Percentiles rank a stretch among this genome's conserved stretches.
phyloP scores from a whole-genome alignment of 2,113 vertebrate species.

The Sigmodon hispidus region DNA sequence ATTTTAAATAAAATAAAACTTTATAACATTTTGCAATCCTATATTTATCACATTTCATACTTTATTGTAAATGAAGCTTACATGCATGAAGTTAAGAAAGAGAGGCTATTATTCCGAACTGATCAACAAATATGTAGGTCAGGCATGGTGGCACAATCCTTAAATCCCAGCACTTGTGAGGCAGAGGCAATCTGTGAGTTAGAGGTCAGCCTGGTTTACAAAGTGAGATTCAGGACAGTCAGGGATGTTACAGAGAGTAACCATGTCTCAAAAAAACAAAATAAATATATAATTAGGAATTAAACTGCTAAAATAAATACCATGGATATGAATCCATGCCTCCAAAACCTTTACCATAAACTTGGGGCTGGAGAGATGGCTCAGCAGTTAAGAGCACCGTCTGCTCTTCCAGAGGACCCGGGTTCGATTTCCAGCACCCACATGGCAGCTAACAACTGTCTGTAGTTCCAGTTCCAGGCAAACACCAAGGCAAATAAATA shows the following conservation, averaged over 20 bases:
- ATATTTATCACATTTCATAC: slow-evolving; percentile 35
- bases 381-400: no score
- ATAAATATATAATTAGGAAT: not conserved
- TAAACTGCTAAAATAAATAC: slow-evolving; percentile 43
- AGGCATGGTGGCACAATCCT: not conserved
- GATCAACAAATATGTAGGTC: slow-evolving; percentile 25
- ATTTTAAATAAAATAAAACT: not conserved
- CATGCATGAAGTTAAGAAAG: not conserved
- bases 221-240: not conserved
- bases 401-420: no score
- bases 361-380: no score
- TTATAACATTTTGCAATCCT: slow-evolving; percentile 23
- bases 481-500: no score
- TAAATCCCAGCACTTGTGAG: not conserved
- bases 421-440: no score
- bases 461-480: no score
- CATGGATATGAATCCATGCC: not conserved
- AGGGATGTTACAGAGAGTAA: not conserved
- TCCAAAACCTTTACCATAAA: not conserved
- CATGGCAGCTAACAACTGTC: no score
- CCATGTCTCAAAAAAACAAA: not conserved
- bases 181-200: not conserved
- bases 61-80: slow-evolving; percentile 17
- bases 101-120: not conserved
- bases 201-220: not conserved